These are phyloP conservation scores for Phanerotoma sp. DNA, from an alignment of 2,888 invertebrate genomes.

Conservation along the genomic window DNA sequence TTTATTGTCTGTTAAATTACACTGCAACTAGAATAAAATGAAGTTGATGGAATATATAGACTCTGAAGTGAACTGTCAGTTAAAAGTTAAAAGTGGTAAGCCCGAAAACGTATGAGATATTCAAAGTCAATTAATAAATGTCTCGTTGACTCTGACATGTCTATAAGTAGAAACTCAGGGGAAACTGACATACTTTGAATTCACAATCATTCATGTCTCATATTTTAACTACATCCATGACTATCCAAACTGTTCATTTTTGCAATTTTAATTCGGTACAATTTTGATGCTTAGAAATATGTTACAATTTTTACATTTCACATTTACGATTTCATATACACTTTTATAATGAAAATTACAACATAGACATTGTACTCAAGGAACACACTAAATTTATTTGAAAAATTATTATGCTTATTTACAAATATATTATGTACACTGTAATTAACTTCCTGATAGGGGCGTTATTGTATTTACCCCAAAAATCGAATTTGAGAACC, in stretches of 20 bases:
- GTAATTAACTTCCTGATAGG: no score
- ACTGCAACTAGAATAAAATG: not conserved
- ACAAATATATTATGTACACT: no score
- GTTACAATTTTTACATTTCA: no score
- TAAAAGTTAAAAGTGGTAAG: conserved; percentile 22
- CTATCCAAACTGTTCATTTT: not conserved
- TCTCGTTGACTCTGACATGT: conserved; percentile 49
- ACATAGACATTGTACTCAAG: no score
- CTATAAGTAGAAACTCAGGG: conserved; percentile 52
- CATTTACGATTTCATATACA: no score
- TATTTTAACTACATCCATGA: not conserved
- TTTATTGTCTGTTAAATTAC: no score
- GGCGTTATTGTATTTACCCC: no score
- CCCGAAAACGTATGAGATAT: conserved; percentile 37
- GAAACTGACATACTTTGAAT: conserved; percentile 51
- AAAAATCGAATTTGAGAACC: no score
- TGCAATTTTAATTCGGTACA: not conserved
- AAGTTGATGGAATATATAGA: not conserved
- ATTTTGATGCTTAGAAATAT: not conserved
- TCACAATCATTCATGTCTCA: conserved; percentile 46
- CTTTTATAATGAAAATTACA: no score
- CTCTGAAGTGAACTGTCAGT: conserved; percentile 2
- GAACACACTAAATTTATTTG: no score
- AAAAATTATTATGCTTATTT: no score
- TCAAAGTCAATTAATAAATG: conserved; percentile 56